Conservation (phyloP, 2,797 vertebrate genomes). For the Phataginus tetradactyla region DNA sequence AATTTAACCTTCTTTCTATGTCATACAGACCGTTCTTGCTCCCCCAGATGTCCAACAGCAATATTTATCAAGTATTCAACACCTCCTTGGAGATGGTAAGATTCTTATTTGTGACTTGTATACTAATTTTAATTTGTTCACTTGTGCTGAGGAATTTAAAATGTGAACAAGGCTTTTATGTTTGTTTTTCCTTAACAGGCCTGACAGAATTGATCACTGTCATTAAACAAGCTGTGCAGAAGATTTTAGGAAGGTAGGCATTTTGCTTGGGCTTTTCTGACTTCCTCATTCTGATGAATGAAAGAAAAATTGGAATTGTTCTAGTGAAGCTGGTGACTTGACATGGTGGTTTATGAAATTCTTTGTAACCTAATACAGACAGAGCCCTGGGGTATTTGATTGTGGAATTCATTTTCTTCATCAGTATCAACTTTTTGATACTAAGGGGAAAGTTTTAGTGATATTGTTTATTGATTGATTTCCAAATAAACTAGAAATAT, state of each 20-base stretch:
- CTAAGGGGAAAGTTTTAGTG: not conserved
- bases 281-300: slow-evolving; percentile 20
- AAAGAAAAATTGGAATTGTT: slow-evolving; percentile 40
- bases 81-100: slow-evolving; percentile 96
- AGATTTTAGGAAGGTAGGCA: slow-evolving; percentile 92
- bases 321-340: not conserved
- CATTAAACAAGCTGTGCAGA: slow-evolving; percentile 95
- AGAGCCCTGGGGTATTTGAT: not conserved
- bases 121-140: not conserved
- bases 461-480: slow-evolving; percentile 31
- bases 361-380: not conserved
- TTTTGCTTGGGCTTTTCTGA: slow-evolving; percentile 51
- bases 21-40: slow-evolving; percentile 89
- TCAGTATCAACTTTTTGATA: slow-evolving; percentile 12
- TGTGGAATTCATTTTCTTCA: not conserved
- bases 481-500: slow-evolving; percentile 52
- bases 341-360: not conserved
- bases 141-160: slow-evolving; percentile 18
- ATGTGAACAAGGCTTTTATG: slow-evolving; percentile 38
- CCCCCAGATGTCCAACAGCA: slow-evolving; percentile 98
- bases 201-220: slow-evolving; percentile 93
- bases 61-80: slow-evolving; percentile 98
- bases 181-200: slow-evolving; percentile 86
- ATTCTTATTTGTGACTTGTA: slow-evolving; percentile 9
- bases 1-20: slow-evolving; percentile 14